These are phyloP conservation scores for Notarius lentiginosus DNA, from an alignment of 2,113 vertebrate species.

Conservation along the genomic window DNA sequence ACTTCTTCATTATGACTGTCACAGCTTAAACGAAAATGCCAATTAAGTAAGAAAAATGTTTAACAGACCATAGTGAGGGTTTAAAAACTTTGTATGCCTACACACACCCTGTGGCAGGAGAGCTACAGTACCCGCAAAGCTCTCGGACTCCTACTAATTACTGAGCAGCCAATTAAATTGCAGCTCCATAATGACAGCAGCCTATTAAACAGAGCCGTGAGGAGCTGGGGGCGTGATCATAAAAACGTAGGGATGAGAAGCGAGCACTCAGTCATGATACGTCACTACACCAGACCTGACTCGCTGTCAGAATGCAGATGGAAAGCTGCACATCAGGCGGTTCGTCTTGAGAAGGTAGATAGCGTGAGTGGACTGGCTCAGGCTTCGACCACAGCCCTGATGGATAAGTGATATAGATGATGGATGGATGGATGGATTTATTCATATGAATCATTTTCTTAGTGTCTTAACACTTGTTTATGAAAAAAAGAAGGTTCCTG, in stretches of 20 bases:
- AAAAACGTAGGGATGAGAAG: neutral
- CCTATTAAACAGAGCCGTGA: slow-evolving; percentile 33
- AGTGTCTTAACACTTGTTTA: neutral
- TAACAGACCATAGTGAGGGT: no score
- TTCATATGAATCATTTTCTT: neutral
- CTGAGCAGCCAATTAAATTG: neutral
- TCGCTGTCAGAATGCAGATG: neutral
- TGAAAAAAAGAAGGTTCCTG: no score
- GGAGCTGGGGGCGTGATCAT: neutral
- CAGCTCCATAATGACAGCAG: neutral
- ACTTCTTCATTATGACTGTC: neutral
- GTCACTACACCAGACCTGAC: no score
- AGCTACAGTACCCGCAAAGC: no score
- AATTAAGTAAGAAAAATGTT: no score
- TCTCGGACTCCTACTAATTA: no score
- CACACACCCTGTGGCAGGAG: no score
- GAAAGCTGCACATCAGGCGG: neutral
- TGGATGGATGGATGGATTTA: neutral
- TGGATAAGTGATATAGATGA: no score
- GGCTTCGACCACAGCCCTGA: no score
- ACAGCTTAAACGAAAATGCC: neutral
- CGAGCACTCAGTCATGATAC: neutral
- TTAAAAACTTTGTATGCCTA: no score
- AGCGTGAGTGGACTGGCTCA: neutral
- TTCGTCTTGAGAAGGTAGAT: neutral